Evolutionary conservation across 2,113 vertebrate genomes (phyloP).

Genomic region (Felis catus): DNA sequence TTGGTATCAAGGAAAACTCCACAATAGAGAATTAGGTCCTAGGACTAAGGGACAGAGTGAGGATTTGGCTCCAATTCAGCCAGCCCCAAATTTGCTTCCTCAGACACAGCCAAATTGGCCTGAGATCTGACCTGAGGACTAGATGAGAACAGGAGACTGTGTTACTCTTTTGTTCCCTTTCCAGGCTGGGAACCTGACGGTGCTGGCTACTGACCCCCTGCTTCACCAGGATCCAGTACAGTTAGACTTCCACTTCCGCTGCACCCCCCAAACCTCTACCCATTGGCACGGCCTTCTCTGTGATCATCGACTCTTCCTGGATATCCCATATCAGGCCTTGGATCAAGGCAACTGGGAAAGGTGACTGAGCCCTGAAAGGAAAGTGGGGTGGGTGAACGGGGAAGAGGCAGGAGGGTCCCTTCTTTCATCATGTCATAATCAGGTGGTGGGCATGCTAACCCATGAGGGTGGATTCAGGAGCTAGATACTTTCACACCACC

Average conservation of each 20-base stretch:
- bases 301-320: conserved; percentile 74
- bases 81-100: not conserved
- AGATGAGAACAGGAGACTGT: not conserved
- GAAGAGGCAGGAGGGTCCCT: not conserved
- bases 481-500: not conserved
- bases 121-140: not conserved
- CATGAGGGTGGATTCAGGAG: not conserved
- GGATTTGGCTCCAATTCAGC: not conserved
- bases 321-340: conserved; percentile 67
- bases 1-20: not conserved
- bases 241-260: conserved; percentile 78
- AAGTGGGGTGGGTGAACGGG: not conserved
- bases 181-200: conserved; percentile 78
- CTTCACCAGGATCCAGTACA: conserved; percentile 63
- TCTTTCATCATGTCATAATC: not conserved
- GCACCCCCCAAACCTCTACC: conserved; percentile 52
- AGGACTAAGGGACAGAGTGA: not conserved
- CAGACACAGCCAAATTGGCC: not conserved
- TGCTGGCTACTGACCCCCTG: conserved; percentile 66
- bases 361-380: conserved; percentile 36
- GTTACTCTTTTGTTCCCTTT: not conserved
- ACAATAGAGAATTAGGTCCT: not conserved
- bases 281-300: conserved; percentile 81
- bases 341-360: conserved; percentile 76
- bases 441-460: not conserved